These are phyloP conservation scores for Microcebus lehilahytsara DNA, from an alignment of 2,113 vertebrate species.

Conservation along the genomic window DNA sequence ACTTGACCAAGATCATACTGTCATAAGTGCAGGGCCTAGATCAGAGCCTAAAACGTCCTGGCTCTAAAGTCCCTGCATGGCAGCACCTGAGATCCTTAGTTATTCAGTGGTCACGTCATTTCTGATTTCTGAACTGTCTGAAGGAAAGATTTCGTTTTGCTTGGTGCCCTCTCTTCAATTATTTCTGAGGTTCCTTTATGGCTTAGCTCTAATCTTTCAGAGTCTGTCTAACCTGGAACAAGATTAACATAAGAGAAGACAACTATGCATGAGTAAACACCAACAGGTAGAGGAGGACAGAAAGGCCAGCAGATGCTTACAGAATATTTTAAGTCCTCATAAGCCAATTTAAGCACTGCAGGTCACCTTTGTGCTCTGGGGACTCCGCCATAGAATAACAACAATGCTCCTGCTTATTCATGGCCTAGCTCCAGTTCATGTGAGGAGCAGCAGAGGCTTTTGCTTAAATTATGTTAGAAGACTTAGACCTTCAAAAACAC, in stretches of 20 bases:
- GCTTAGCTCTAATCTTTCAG: background rate
- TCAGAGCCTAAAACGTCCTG: background rate
- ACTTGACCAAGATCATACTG: background rate
- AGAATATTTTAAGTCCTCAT: background rate
- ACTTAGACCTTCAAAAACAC: background rate
- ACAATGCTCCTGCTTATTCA: background rate
- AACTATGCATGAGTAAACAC: background rate
- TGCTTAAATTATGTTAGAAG: background rate
- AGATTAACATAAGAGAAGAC: background rate
- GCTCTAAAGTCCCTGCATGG: background rate
- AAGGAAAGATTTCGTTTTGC: conserved; percentile 9
- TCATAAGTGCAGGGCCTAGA: background rate
- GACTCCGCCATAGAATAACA: background rate
- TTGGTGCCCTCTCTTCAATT: background rate
- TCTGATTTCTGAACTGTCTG: background rate
- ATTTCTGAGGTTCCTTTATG: background rate
- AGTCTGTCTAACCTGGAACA: background rate
- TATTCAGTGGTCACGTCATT: background rate
- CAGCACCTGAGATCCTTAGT: background rate
- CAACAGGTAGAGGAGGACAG: background rate
- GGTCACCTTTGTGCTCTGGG: background rate
- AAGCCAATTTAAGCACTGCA: background rate
- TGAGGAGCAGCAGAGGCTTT: background rate
- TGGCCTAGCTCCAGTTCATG: background rate
- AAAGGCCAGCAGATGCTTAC: background rate